Base-by-base conservation (phyloP, 2,888 invertebrate species). In the Fissipunctia ypsillon region DNA sequence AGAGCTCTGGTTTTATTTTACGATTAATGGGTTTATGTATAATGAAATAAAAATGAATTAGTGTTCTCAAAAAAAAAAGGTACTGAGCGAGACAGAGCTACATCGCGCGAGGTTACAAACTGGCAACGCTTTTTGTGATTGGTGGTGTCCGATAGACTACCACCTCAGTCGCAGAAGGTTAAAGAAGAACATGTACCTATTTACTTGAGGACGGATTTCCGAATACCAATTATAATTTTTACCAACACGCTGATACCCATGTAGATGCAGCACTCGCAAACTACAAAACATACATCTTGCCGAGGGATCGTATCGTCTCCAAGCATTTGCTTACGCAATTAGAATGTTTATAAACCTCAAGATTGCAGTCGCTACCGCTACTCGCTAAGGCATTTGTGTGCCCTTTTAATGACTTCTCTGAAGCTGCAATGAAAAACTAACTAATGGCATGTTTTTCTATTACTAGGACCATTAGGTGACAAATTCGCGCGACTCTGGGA, bases 401-500 rank as follows among this genome's bases (percentile, higher is more conserved):
- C 45, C 50, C 68, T 67, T 52, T 38, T 56, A 61, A 61, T 45
- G 14, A 66, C 67, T 76, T 56, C 60, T 25, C 50, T 43, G 16
- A 50, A 76, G 66, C 50, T 57, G 63, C 82, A 45, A 52, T 73
- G 25, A 43, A 57, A 45, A 52, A 48, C 31, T 38, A 38, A 38
- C 38, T 38, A 38, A 38, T 38, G 38, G 9, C 9, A 38, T 38
- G 38, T 38, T 38, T 38, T 60, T 78, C 41, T 64, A 63, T 64
- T 61, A 59, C 7, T 83, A 95, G 95, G 95, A 78, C 96, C 94
- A 6, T 90, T 97, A 50, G 97, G 97, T 2, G 95, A 96, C 82
- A 94, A 94, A 82, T 96, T 97, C 63, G 94, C 94, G 3, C 92
- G 95, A 9, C 86, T 95, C n/a, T 97, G 97, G 97, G 95, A 96